Evolutionary conservation across 2,113 vertebrate genomes (phyloP).

Genomic region (Sphaerodactylus townsendi): DNA sequence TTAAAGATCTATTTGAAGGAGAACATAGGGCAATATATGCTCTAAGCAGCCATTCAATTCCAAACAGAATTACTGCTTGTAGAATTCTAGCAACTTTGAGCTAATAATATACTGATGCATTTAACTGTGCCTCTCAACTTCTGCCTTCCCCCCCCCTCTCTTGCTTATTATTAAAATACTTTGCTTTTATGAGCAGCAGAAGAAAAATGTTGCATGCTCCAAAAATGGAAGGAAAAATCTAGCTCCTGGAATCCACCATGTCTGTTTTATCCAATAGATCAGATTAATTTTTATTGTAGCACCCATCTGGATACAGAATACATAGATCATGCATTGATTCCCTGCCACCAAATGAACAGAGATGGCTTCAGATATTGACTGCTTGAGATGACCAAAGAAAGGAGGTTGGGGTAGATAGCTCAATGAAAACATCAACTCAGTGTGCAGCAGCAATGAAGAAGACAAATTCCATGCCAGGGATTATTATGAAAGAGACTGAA

Average conservation of each 20-base stretch:
- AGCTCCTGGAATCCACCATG: conserved; percentile 14
- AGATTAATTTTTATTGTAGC: not conserved
- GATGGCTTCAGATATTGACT: not conserved
- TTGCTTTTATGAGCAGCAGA: conserved; percentile 25
- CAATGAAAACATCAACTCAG: no score
- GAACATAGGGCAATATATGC: conserved; percentile 8
- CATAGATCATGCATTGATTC: not conserved
- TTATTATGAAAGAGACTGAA: no score
- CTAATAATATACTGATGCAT: conserved; percentile 25
- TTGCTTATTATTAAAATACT: conserved; percentile 39
- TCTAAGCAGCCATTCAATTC: not conserved
- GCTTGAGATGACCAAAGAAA: not conserved
- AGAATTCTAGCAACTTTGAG: conserved; percentile 49
- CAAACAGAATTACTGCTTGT: conserved; percentile 31
- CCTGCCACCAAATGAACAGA: not conserved
- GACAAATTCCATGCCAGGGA: no score
- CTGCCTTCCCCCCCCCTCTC: no score
- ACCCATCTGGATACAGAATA: fast-evolving
- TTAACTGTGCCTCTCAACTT: conserved; percentile 35
- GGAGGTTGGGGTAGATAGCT: not conserved
- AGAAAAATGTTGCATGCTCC: conserved; percentile 20
- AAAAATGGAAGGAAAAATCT: conserved; percentile 16
- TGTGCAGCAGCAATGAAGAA: no score
- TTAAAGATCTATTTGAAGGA: conserved; percentile 8
- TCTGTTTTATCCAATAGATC: not conserved